A percentile compares a stretch with the other conserved stretches of the same genome.
These are phyloP conservation scores for Pogoniulus pusillus DNA, from an alignment of 2,797 vertebrate species.

Conservation along the genomic window DNA sequence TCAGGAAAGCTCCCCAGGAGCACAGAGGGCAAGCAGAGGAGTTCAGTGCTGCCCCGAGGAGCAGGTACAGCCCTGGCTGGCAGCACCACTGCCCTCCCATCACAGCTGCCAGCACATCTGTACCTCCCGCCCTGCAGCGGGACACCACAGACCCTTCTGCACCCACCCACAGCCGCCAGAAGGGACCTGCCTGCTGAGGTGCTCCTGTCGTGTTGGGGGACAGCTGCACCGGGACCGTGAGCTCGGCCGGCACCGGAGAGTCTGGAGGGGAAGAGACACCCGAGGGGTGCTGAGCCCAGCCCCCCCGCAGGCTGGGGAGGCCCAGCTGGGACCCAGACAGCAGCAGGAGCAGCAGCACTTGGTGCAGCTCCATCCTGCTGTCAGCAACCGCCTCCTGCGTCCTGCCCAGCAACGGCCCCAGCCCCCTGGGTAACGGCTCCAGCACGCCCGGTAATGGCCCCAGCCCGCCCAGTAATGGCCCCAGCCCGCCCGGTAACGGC, in stretches of 20 bases:
- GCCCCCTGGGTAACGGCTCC: no score
- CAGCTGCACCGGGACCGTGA: not conserved
- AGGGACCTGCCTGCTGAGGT: not conserved
- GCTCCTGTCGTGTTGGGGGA: accelerated
- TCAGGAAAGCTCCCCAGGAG: accelerated
- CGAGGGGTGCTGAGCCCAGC: not conserved
- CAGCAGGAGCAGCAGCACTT: not conserved
- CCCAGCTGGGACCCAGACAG: not conserved
- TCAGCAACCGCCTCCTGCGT: not conserved
- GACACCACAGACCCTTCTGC: not conserved
- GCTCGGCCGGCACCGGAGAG: not conserved
- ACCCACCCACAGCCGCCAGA: not conserved
- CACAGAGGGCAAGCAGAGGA: not conserved
- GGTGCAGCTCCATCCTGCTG: not conserved
- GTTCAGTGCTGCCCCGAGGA: not conserved
- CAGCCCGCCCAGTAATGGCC: not conserved
- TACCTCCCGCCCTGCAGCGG: not conserved
- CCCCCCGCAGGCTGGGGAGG: accelerated
- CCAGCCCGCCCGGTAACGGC: no score
- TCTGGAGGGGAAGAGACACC: not conserved
- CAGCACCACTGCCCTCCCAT: not conserved
- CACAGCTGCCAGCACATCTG: not conserved
- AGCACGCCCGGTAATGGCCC: not conserved
- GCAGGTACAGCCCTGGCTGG: not conserved
- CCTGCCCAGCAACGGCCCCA: not conserved